phyloP scores from a whole-genome alignment of 2,113 vertebrate genomes.

The Baryphthengus martii region DNA sequence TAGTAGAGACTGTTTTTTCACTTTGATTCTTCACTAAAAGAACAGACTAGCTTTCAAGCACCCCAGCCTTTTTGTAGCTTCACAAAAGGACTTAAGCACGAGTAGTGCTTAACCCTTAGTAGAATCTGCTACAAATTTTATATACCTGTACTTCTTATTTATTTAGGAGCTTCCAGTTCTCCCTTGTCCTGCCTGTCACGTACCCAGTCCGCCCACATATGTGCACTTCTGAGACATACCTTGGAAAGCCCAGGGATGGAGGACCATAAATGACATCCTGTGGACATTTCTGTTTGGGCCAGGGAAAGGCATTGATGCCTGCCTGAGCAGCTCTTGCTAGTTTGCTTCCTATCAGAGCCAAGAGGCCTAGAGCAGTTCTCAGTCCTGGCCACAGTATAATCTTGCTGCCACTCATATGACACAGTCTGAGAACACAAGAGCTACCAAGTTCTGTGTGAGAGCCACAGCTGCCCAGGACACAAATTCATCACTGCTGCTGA shows the following conservation, averaged over 20 bases:
- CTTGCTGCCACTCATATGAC: neutral
- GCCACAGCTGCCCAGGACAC: neutral
- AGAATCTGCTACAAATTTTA: neutral
- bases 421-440: too few species aligned
- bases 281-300: neutral
- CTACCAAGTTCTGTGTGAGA: rapidly evolving
- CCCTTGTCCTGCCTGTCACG: neutral
- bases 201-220: rapidly evolving
- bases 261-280: neutral
- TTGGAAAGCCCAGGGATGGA: neutral
- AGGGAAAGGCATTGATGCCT: neutral
- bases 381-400: rapidly evolving
- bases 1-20: neutral
- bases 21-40: neutral
- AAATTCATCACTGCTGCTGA: neutral
- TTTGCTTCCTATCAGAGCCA: neutral
- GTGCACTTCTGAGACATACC: neutral
- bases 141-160: neutral
- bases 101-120: neutral
- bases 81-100: neutral
- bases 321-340: neutral
- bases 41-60: neutral
- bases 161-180: neutral
- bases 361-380: neutral
- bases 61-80: neutral